These are phyloP conservation scores for Okapia johnstoni DNA, from an alignment of 2,113 vertebrate genomes.

Conservation along the genomic window DNA sequence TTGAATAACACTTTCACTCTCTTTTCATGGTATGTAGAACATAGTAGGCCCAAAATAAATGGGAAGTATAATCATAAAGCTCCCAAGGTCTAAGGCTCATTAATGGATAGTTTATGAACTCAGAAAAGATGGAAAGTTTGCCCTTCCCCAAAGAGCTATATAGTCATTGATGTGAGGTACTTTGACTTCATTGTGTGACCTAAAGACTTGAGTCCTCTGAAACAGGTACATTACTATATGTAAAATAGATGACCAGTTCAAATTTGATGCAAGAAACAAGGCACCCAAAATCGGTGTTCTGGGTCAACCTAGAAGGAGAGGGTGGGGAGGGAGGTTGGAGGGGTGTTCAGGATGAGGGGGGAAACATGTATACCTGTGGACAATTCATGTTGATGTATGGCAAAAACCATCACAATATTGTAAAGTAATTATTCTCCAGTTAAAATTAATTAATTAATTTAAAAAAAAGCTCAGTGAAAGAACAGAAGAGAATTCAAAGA, in stretches of 20 bases:
- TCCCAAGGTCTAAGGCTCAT: not conserved
- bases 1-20: no score
- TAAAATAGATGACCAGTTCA: not conserved
- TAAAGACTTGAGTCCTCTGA: not conserved
- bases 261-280: not conserved
- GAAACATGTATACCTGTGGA: not conserved
- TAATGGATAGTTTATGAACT: not conserved
- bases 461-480: not conserved
- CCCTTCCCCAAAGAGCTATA: not conserved
- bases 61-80: not conserved
- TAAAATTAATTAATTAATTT: not conserved
- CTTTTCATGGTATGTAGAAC: not conserved
- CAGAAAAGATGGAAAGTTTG: not conserved
- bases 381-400: not conserved
- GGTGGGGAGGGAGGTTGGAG: not conserved
- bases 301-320: not conserved
- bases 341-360: not conserved
- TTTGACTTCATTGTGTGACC: not conserved
- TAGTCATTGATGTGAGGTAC: not conserved
- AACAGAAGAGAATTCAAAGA: not conserved
- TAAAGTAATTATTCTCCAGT: not conserved
- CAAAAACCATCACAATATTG: not conserved
- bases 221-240: not conserved
- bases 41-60: not conserved
- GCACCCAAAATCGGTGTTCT: not conserved